Evolutionary conservation across 2,888 invertebrate genomes (phyloP), one percentile per base, ranked within the genome.

Genomic region (Parnassius apollo): DNA sequence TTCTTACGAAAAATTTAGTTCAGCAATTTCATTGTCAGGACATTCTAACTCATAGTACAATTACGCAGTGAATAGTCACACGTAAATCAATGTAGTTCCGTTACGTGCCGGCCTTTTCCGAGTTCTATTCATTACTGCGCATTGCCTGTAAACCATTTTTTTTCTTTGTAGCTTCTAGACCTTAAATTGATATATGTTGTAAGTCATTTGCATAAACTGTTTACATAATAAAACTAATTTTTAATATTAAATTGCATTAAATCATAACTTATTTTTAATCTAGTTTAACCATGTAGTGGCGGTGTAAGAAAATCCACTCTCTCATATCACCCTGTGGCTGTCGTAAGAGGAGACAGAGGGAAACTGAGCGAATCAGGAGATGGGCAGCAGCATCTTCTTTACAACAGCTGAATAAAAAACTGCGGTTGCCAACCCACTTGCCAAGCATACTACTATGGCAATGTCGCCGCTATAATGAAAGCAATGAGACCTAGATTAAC

Each of bases 41-140:
- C 76, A 71, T 72, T 81, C 74, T 73, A 75, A 71, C 72, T 71
- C 72, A 71, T 69, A 73, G 75, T 80, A 77, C 82, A 77, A 81
- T 83, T 81, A 82, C 77, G 69, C 69, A 68, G 66, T 76, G 73
- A 81, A 78, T 81, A 72, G 75, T 57, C 65, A 64, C 71, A 69
- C 69, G 68, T 80, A 76, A 77, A 81, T 80, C 79, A 76, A 74
- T 68, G 75, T 76, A 68, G 70, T 63, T 60, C 52, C 62, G 62
- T 57, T 58, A 61, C 65, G 61, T 61, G 62, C 51, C 8, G 11
- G 48, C 55, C 59, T 65, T 61, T 65, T 49, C 56, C 51, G 52
- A 44, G 22, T 42, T 10, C 48, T 22, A 62, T 53, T 60, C 60
- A 58, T 51, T 49, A 42, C 57, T 49, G 25, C 12, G 55, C 48